These are phyloP conservation scores for Plagodis pulveraria DNA, from an alignment of 2,888 invertebrate species.

Conservation along the genomic window DNA sequence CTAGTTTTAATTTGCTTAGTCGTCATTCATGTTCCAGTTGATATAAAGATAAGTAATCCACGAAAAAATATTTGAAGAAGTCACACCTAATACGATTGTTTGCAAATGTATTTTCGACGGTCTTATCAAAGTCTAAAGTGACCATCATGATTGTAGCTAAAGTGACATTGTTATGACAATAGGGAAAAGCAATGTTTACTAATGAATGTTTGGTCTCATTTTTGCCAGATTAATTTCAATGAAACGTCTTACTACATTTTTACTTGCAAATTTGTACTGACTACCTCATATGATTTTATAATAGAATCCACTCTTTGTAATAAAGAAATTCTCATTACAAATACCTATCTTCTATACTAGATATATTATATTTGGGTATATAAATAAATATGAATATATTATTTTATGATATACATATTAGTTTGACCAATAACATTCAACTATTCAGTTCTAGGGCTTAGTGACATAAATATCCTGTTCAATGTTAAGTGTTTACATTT, in stretches of 20 bases:
- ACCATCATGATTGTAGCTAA: constrained; percentile 22
- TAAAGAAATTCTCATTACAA: no score
- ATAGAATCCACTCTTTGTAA: no score
- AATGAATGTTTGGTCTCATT: background rate
- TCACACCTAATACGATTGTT: constrained; percentile 25
- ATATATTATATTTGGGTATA: no score
- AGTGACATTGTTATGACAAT: constrained; percentile 25
- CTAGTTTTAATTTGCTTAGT: constrained; percentile 10
- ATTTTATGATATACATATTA: no score
- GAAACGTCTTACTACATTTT: background rate
- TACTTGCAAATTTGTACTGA: no score
- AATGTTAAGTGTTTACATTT: no score
- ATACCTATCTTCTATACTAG: no score
- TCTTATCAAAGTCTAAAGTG: constrained; percentile 22
- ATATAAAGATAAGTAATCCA: constrained; percentile 19
- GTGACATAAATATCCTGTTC: no score
- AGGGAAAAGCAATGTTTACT: constrained; percentile 10
- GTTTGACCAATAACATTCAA: no score
- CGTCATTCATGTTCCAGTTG: constrained; percentile 17
- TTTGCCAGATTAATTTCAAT: background rate
- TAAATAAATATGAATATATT: no score
- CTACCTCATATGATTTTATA: no score
- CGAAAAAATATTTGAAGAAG: constrained; percentile 21
- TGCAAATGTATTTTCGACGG: constrained; percentile 23
- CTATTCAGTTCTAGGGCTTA: no score